Evolutionary conservation across 2,888 invertebrate species (phyloP), one percentile per base, ranked within the genome.

Genomic region (Apamea crenata): DNA sequence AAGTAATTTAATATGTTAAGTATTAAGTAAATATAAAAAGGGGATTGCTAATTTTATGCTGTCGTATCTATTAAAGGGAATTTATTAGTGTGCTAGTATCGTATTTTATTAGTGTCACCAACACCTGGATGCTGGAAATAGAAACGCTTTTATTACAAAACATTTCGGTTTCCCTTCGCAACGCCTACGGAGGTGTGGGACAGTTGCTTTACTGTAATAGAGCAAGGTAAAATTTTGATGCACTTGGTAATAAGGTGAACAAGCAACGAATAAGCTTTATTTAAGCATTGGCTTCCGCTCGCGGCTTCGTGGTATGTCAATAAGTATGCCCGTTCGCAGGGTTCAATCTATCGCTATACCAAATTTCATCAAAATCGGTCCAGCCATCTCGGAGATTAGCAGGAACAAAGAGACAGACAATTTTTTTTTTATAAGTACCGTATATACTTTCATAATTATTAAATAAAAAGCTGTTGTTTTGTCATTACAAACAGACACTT

Each of bases 31-130:
- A 85, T 53, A 44, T 66, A 68, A 65, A 69, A 69, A 65, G 25
- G 16, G 0, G 4, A 32, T 53, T 53, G 63, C 61, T 56, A 56
- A 63, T 68, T 78, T n/a, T 77, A 47, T 53, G 21, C 47, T 50
- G n/a, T 50, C 18, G 16, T 36, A 56, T 56, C 21, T 74, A 32
- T 29, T 21, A 53, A 36, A 76, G 56, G 56, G 36, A 77, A 40
- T 77, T 83, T 83, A 81, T 78, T 83, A 25, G 7, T 69, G 68
- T 56, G 36, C 61, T 16, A 21, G 0, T 77, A 50, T 78, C 18
- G 16, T 61, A 68, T 29, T 83, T 81, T 83, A 78, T 70, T 78
- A 25, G 40, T 65, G 32, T 50, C 29, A 32, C 47, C 61, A 36
- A 68, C 25, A 66, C 25, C 65, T 75, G 29, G 40, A 59, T 82